Evolutionary conservation across 2,113 vertebrate species (phyloP).

Genomic region (Mesocricetus auratus): DNA sequence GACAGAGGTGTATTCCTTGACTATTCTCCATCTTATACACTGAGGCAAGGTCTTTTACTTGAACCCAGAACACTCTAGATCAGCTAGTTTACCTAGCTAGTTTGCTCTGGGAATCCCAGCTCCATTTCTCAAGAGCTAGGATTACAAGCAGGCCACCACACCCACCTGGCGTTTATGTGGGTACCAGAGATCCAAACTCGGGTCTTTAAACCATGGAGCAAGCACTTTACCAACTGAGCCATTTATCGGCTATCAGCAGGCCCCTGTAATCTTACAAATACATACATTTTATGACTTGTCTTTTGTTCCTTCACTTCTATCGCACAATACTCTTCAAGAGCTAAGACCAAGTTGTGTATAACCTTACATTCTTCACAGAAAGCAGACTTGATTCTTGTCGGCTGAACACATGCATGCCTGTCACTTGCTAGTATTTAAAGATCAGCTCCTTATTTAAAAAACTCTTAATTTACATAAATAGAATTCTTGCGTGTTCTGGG

Average conservation of each 20-base stretch:
- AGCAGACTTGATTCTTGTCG: neutral
- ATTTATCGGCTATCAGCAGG: neutral
- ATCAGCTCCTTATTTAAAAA: conserved; percentile 48
- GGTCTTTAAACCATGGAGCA: neutral
- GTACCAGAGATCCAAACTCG: neutral
- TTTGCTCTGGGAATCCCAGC: neutral
- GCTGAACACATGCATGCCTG: conserved; percentile 18
- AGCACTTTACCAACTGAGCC: neutral
- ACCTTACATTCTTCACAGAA: neutral
- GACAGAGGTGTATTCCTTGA: neutral
- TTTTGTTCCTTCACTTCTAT: conserved; percentile 4
- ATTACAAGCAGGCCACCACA: neutral
- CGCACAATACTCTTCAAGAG: neutral
- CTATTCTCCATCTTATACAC: neutral
- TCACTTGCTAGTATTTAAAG: conserved; percentile 19
- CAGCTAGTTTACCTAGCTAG: neutral
- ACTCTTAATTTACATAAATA: conserved; percentile 25
- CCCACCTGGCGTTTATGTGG: neutral
- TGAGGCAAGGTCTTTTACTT: neutral
- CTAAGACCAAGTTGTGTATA: neutral
- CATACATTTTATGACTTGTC: neutral
- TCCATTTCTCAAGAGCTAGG: neutral
- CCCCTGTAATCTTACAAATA: conserved; percentile 5
- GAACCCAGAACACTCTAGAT: neutral
- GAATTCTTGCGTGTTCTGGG: conserved; percentile 18